Evolutionary conservation across 2,797 vertebrate genomes (phyloP).

Genomic region (Moxostoma hubbsi): DNA sequence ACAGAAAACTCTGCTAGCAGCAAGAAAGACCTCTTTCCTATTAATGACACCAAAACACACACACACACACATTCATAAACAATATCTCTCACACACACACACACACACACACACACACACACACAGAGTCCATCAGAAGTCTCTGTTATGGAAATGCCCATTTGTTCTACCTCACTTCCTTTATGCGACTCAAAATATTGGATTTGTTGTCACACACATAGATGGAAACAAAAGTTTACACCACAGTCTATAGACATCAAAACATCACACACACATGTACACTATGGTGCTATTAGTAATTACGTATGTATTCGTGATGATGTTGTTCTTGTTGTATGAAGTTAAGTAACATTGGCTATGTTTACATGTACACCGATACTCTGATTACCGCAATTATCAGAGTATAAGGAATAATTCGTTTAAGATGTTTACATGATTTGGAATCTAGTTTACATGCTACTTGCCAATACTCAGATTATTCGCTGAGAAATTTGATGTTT

Average conservation of each 20-base stretch:
- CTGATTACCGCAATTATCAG: too few species aligned
- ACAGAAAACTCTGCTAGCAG: slow-evolving; percentile 36
- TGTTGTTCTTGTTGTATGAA: too few species aligned
- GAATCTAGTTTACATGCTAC: too few species aligned
- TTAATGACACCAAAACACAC: slow-evolving; percentile 48
- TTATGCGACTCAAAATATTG: slow-evolving; percentile 1
- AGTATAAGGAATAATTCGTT: too few species aligned
- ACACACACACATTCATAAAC: slow-evolving; percentile 2
- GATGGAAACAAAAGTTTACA: neutral
- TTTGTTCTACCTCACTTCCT: slow-evolving; percentile 22
- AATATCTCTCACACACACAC: slow-evolving; percentile 1
- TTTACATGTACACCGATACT: too few species aligned
- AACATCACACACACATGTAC: neutral
- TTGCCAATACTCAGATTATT: too few species aligned
- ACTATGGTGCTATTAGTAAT: too few species aligned
- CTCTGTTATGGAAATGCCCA: slow-evolving; percentile 21
- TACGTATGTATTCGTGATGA: too few species aligned
- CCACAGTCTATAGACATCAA: neutral
- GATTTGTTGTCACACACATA: neutral
- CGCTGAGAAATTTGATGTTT: too few species aligned
- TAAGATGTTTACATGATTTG: too few species aligned
- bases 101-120: slow-evolving; percentile 25
- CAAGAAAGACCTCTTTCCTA: slow-evolving; percentile 38
- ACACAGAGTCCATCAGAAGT: slow-evolving; percentile 12
- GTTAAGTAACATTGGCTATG: too few species aligned